These are phyloP conservation scores for Choristoneura rosaceana DNA, from an alignment of 2,888 invertebrate genomes.

Conservation along the genomic window DNA sequence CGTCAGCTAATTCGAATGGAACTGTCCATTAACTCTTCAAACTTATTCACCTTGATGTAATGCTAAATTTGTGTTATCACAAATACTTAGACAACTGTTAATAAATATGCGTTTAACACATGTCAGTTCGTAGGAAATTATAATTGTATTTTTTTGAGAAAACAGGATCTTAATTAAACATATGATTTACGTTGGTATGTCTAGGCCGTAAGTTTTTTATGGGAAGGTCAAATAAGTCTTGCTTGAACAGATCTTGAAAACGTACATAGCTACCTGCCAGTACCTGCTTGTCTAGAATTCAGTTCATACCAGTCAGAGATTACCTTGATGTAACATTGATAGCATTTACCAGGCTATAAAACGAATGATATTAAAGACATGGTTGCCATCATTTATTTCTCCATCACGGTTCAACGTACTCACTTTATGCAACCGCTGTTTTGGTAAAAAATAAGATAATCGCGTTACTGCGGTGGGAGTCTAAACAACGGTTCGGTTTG, in stretches of 20 bases:
- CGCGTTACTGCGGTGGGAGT: neutral
- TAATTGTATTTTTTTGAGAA: too few species aligned
- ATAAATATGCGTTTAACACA: too few species aligned
- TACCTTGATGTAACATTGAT: slow-evolving; percentile 10
- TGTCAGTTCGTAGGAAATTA: too few species aligned
- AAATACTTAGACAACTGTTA: too few species aligned
- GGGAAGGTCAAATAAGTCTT: too few species aligned
- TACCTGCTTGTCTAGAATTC: neutral
- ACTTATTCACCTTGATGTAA: slow-evolving; percentile 8
- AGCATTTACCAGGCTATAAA: neutral
- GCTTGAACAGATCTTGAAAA: neutral
- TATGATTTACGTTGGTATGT: too few species aligned
- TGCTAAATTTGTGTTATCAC: neutral
- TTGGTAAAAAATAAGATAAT: neutral
- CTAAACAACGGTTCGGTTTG: neutral
- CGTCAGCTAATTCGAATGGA: slow-evolving; percentile 30
- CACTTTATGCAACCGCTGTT: slow-evolving; percentile 2
- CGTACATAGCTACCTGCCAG: too few species aligned
- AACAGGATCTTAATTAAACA: too few species aligned
- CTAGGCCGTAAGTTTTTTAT: too few species aligned
- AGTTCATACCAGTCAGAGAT: neutral
- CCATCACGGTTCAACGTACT: slow-evolving; percentile 26
- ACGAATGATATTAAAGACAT: slow-evolving; percentile 6
- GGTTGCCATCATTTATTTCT: slow-evolving; percentile 8
- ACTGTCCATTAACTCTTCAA: neutral